Evolutionary conservation across 92 coral and sea anemone genomes (phyloP).

Genomic region (Parazoanthus swiftii): DNA sequence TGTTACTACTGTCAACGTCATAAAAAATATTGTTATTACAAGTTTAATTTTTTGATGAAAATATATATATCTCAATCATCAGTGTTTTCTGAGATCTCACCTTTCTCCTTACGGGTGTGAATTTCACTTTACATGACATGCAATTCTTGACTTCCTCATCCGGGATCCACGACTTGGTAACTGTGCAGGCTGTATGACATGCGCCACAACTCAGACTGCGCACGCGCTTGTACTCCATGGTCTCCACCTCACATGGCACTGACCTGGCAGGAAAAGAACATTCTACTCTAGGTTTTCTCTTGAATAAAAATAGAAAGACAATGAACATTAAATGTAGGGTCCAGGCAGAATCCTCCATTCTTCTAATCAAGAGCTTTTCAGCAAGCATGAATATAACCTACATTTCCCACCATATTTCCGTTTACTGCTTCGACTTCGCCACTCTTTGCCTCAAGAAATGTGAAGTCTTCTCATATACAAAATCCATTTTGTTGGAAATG

Average conservation of each 20-base stretch:
- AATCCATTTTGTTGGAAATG: no score
- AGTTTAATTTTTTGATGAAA: background rate
- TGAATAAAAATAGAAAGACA: no score
- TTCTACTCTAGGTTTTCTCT: background rate
- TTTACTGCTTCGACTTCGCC: no score
- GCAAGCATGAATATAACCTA: no score
- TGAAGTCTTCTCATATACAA: no score
- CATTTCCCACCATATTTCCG: no score
- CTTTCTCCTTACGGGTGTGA: conserved; percentile 79
- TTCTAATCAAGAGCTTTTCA: no score
- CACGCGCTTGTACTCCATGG: conserved; percentile 88
- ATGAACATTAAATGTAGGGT: background rate
- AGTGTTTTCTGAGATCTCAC: conserved; percentile 34
- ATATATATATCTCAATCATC: background rate
- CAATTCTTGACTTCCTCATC: conserved; percentile 89
- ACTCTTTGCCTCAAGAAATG: no score
- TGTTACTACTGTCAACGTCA: background rate
- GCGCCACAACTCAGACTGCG: conserved; percentile 81
- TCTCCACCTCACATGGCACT: conserved; percentile 79
- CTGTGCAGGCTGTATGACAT: conserved; percentile 84
- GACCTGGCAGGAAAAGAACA: conserved; percentile 35
- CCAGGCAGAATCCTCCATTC: background rate
- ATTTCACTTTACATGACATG: conserved; percentile 90
- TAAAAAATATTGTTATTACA: no score
- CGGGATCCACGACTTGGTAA: conserved; percentile 87